Conservation (phyloP, 2,888 invertebrate genomes). For the Autographa pulchrina region DNA sequence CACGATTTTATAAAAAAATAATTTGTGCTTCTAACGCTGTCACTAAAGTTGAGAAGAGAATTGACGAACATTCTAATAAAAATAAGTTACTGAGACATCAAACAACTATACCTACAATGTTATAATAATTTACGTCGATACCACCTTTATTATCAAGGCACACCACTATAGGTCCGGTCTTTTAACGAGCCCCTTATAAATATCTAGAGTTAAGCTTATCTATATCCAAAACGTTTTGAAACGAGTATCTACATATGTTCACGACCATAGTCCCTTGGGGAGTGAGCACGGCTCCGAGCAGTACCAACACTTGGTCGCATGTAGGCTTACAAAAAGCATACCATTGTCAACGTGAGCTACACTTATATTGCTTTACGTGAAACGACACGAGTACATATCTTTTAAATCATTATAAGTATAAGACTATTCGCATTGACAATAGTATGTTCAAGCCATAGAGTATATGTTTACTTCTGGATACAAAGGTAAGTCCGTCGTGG, state of each 20-base stretch:
- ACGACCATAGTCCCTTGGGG: conserved; percentile 54
- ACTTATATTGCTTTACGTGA: not conserved
- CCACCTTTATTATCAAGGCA: conserved; percentile 52
- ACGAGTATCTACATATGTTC: conserved; percentile 27
- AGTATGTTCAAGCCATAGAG: not conserved
- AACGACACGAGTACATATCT: not conserved
- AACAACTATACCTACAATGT: conserved; percentile 37
- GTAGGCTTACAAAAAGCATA: not conserved
- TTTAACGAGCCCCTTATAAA: conserved; percentile 44
- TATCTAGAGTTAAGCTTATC: conserved; percentile 46
- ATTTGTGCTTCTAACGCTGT: conserved; percentile 51
- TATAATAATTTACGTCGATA: conserved; percentile 19
- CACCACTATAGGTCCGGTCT: conserved; percentile 43
- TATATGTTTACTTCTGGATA: conserved; percentile 12
- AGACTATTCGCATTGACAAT: not conserved
- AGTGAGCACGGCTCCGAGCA: conserved; percentile 53
- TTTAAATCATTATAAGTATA: not conserved
- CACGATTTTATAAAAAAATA: conserved; percentile 46
- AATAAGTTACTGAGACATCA: conserved; percentile 34
- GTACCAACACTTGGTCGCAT: conserved; percentile 41
- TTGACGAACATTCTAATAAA: conserved; percentile 25
- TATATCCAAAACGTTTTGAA: conserved; percentile 29
- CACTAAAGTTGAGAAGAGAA: conserved; percentile 34
- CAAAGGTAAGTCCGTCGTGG: conserved; percentile 40
- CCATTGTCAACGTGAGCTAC: not conserved